Evolutionary conservation across 1,140 invertebrate genomes (phyloP), one percentile per base, ranked within the genome.

Genomic region (Orius insidiosus): DNA sequence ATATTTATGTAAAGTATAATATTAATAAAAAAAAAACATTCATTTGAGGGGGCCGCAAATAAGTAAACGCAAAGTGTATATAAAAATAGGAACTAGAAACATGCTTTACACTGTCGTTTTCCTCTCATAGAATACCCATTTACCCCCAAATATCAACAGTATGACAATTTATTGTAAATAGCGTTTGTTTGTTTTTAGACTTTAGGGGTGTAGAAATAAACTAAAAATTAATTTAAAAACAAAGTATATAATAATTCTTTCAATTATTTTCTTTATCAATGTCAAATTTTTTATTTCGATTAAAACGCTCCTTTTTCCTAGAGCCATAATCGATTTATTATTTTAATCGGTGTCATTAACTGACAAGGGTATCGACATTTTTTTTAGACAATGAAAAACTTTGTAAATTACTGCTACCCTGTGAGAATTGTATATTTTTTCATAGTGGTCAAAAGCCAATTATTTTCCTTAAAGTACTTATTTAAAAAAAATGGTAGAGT

Each of bases 361-460:
- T 40, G 38, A 15, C 24, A n/a, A 19, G 15, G 8, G 7, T 15
- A 5, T 7, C 41, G 18, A 13, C 15, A 18, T 10, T 15, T 11
- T n/a, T 30, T 30, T 43, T 41, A 19, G 16, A 14, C 24, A 3
- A 41, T 41, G 14, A 7, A 38, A 40, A 15, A 10, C 41, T 31
- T n/a, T 30, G 19, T 31, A n/a, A 11, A 30, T 43, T n/a, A 30
- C 24, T 24, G 24, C 24, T 24, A 24, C 24, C 24, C 24, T 24
- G 24, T 43, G 41, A 31, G 31, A 43, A 40, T 40, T 31, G 19
- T 43, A 43, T 43, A 43, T 43, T 43, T 43, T 43, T 43, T 30
- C 41, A 43, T 43, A 43, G 41, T 30, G n/a, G 19, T 31, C 41
- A 43, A 16, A 43, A 24, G 41, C 41, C 41, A 43, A 40, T 40